Conservation (phyloP, 1,140 invertebrate genomes). For the Teleopsis dalmanni region DNA sequence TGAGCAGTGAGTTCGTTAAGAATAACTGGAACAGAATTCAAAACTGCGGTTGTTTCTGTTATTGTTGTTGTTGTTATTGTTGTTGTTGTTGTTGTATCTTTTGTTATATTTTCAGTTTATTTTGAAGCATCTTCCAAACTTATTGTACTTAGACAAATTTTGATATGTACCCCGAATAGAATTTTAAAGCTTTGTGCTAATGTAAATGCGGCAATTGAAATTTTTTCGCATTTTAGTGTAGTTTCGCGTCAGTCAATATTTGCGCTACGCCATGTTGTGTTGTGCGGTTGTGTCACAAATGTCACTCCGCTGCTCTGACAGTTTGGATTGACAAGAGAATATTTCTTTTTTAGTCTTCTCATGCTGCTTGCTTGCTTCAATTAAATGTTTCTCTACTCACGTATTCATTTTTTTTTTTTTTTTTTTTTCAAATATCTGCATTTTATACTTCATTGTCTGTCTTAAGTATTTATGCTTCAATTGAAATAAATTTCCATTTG, state of each 20-base stretch:
- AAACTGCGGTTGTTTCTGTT: too few species aligned
- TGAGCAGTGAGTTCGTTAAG: too few species aligned
- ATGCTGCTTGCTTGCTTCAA: too few species aligned
- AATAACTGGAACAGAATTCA: too few species aligned
- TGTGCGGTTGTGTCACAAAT: conserved; percentile 4
- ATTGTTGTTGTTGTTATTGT: not conserved
- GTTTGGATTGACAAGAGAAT: conserved; percentile 8
- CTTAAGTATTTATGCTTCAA: conserved; percentile 28
- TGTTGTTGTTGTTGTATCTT: conserved; percentile 12
- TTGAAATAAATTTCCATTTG: conserved; percentile 42
- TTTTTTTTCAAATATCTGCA: conserved; percentile 3
- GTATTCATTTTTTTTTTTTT: conserved; percentile 5
- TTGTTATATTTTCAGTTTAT: too few species aligned
- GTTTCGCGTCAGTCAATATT: conserved; percentile 35
- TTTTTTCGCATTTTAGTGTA: too few species aligned
- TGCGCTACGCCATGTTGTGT: too few species aligned
- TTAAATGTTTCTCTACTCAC: conserved; percentile 4
- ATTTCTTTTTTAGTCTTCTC: not conserved
- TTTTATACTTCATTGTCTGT: conserved; percentile 8
- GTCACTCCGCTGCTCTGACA: conserved; percentile 6
- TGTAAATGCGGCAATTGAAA: too few species aligned
- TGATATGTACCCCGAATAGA: too few species aligned
- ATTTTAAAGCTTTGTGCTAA: too few species aligned
- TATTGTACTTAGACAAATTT: too few species aligned
- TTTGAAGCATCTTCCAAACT: too few species aligned